Conservation (phyloP, 1,140 invertebrate species). For the Drosophila funebris region DNA sequence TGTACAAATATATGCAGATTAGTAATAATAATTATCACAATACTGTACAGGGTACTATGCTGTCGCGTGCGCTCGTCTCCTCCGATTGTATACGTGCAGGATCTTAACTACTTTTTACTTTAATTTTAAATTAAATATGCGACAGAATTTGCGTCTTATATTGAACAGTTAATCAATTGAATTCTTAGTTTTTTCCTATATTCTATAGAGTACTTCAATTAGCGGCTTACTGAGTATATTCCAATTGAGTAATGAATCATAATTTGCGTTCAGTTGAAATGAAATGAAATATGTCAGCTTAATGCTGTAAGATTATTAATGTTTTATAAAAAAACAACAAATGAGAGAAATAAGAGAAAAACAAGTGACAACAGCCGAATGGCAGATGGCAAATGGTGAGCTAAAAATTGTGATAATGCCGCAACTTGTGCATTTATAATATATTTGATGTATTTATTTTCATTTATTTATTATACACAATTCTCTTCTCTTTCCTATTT, state of each 20-base stretch:
- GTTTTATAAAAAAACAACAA: constrained; percentile 11
- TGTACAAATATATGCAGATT: too few species aligned
- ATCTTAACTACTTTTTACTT: too few species aligned
- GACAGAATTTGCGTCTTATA: too few species aligned
- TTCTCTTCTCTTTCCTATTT: background rate
- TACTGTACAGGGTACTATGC: too few species aligned
- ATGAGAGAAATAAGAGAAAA: background rate
- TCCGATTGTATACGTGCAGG: too few species aligned
- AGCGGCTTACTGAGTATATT: constrained; percentile 21
- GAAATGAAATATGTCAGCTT: constrained; percentile 16
- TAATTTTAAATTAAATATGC: too few species aligned
- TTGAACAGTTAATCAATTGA: background rate
- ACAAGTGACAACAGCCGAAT: background rate
- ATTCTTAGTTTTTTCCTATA: background rate
- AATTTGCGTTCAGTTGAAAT: constrained; percentile 24
- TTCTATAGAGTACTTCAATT: constrained; percentile 26
- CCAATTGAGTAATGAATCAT: background rate
- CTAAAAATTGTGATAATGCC: constrained; percentile 60
- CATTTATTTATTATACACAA: constrained; percentile 46
- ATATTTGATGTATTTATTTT: constrained; percentile 53
- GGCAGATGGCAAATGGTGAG: constrained; percentile 10
- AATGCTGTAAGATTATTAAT: constrained; percentile 8
- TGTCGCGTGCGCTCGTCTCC: too few species aligned
- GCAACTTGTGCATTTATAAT: constrained; percentile 41
- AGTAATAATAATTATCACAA: too few species aligned